Base-by-base conservation (phyloP, 2,113 vertebrate species). In the Marmota flaviventris region DNA sequence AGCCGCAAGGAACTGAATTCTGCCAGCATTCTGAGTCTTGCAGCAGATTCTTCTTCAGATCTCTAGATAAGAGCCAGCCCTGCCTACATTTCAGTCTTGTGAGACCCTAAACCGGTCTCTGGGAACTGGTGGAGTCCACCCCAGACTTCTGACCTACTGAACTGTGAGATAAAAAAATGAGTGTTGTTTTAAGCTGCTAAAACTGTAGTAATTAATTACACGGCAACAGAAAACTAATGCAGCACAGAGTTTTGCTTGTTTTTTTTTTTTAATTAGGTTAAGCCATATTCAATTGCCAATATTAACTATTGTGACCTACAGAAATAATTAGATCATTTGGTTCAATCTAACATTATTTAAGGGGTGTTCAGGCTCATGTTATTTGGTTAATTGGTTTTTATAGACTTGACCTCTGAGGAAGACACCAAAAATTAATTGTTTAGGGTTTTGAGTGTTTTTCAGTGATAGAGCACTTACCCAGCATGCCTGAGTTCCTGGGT, bases 271-370 rank as follows among this genome's bases (percentile, higher is more conserved):
- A 84, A 84, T 73, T 92, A 79, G 32, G 4, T 42, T 94, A 63
- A 90, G 3, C 20, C 34, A 65, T 8, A 76, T 72, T 56, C 94
- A 96, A 76, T 79, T 63, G 25, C 18, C 84, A 77, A 51, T 69
- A 84, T 82, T 58, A 22, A 77, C 37, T 56, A 3, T 78, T 91
- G 65, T 84, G 48, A 87, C 61, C 37, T 79, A 34, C 1, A 67
- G 39, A 93, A 94, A 96, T 73, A 85, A 93, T 77, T 10, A 58
- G 65, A 87, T 90, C 65, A 92, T 87, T 97, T 81, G 22, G 42
- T 61, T 95, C 51, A 72, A 29, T 61, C 73, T 86, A 78, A 34
- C 75, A 73, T 16, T 86, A 69, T 78, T 72, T 79, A 16, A 4
- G 16, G 39, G 53, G 24, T 94, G 20, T 85, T 91, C 34, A 58